These are phyloP conservation scores for Aspidiotus rigidus DNA, from an alignment of 2,888 invertebrate species.

Conservation along the genomic window DNA sequence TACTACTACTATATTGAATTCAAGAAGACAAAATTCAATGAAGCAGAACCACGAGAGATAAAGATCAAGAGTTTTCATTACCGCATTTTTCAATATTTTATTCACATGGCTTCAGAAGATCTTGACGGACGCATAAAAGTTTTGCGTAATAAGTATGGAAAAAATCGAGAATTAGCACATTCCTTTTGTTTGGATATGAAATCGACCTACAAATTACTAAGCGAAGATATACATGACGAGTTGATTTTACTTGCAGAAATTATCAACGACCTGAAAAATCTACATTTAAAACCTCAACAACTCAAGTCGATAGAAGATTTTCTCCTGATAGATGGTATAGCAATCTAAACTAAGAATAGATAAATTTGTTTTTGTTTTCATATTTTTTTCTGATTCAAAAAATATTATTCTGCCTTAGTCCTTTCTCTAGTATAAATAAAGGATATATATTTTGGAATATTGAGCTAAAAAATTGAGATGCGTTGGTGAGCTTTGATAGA, in stretches of 20 bases:
- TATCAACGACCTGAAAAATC: not conserved
- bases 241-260: conserved; percentile 3
- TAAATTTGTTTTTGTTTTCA: conserved; percentile 6
- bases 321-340: conserved; percentile 10
- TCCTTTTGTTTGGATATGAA: conserved; percentile 6
- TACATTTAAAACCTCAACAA: not conserved
- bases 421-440: too few relatives aligned
- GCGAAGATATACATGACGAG: conserved; percentile 12
- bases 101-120: not conserved
- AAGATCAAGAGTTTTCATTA: conserved; percentile 2
- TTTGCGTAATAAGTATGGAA: not conserved
- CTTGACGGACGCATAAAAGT: not conserved
- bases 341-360: not conserved
- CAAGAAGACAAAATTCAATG: not conserved
- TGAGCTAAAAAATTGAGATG: too few relatives aligned
- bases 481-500: too few relatives aligned
- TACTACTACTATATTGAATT: too few relatives aligned
- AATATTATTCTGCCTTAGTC: too few relatives aligned
- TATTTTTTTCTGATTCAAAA: not conserved
- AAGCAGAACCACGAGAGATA: not conserved
- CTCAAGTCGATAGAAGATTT: not conserved
- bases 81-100: not conserved
- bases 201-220: not conserved
- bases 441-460: too few relatives aligned
- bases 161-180: not conserved